Base-by-base conservation (phyloP, 2,797 vertebrate genomes). In the Falco concolor region DNA sequence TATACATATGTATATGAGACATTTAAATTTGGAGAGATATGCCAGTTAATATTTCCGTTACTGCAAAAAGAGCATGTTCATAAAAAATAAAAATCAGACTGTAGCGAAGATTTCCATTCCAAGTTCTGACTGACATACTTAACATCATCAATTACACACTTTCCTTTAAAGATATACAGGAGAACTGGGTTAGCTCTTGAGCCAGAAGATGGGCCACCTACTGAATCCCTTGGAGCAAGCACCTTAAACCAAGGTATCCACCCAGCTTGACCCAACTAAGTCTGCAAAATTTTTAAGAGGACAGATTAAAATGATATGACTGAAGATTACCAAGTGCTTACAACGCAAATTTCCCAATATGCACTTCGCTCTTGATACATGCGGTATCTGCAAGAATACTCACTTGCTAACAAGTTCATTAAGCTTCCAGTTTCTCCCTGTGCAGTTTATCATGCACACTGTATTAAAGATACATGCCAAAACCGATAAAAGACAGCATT, bases 21-120 rank as follows among this genome's bases (percentile, higher is more conserved):
- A 94, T 93, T 93, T 93, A 79, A 76, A 67, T 74, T 34, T 27
- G 36, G 53, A 92, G 52, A 90, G 52, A 63, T 28, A 65, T 12
- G 81, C 70, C 88, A 95, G 77, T 38, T 95, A 95, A 73, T 97
- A 97, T 67, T 87, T 94, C 83, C 74, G 40, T 44, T 84, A 83
- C 36, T 0, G 1, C 56, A 87, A 89, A 93, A 92, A 89, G 63
- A 88, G 74, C 84, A 82, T 1, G 8, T 16, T 80, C 69, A 70
- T 17, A 5, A 12, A 56, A 73, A n/a, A 22, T 3, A 36, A 42
- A 63, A 44, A 73, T 32, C 52, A 79, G 56, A 50, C 56, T 24
- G 60, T 2, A 70, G 25, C 32, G 67, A 54, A 20, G 34, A 63
- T 54, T 74, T 77, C 44, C 14, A 57, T 59, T 95, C 89, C 69